Evolutionary conservation across 1,140 invertebrate species (phyloP), one percentile per base, ranked within the genome.

Genomic region (Lepeophtheirus salmonis): DNA sequence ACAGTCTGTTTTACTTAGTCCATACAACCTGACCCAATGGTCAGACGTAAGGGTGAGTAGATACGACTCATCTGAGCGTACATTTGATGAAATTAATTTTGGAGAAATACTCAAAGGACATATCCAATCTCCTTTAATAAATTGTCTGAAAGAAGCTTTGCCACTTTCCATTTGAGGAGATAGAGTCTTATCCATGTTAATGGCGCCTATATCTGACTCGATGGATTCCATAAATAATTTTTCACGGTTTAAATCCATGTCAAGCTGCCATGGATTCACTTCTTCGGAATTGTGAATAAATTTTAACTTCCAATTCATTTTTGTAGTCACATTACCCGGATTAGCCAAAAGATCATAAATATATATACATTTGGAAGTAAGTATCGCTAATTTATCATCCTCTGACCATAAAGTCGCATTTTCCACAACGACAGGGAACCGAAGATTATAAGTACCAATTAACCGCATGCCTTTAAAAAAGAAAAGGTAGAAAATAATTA

Each of bases 381-480:
- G 20, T 1, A 54, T 18, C 14, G 16, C 52, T 20, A 54, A 54
- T 3, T 24, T 14, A 24, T 3, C 20, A 54, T 54, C 52, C 52
- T 54, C 22, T 1, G 52, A 54, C 52, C 52, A 54, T 14, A 21
- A n/a, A 13, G 21, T 14, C 2, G 14, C 52, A 54, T 54, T 54
- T 14, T 20, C 18, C 52, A 24, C 14, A 2, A 20, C n/a, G 14
- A 54, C 52, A 2, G 18, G 18, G 3, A 24, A 54, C 20, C 23
- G 20, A 20, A 54, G 17, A 4, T 20, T 24, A 4, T 54, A 21
- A 2, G 52, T 21, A 14, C 23, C 18, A n/a, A 54, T 14, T n/a
- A 20, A 18, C 17, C 20, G 52, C 52, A 54, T 54, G 18, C n/a
- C 30, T n/a, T 41, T 41, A n/a, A n/a, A 41, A 41, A 54, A 54